Percentiles rank a stretch among this genome's conserved stretches.
phyloP scores from a whole-genome alignment of 2,797 vertebrate genomes.

The Sebastes miniatus region DNA sequence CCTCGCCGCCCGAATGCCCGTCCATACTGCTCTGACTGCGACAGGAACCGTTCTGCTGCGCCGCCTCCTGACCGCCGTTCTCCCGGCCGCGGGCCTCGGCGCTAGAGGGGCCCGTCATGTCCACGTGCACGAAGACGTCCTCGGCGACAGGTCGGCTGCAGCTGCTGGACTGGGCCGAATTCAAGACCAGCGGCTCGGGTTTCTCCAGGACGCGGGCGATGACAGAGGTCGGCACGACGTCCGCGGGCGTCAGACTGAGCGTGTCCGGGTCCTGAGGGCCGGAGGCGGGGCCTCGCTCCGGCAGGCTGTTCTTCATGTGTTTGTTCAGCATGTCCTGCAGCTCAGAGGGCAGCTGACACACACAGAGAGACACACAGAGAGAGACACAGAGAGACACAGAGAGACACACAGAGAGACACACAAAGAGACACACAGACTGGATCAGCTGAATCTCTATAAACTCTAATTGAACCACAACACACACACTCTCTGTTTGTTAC shows the following conservation, averaged over 20 bases:
- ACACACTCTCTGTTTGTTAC: not conserved
- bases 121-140: constrained; percentile 96
- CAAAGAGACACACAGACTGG: not conserved
- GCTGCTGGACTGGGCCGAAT: constrained; percentile 93
- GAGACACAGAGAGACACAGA: too few relatives aligned
- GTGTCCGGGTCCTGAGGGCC: constrained; percentile 82
- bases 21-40: constrained; percentile 81
- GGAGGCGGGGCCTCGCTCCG: constrained; percentile 73
- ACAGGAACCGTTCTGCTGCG: constrained; percentile 87
- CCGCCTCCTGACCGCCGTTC: constrained; percentile 2
- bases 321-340: constrained; percentile 98
- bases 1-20: constrained; percentile 76
- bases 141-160: constrained; percentile 88
- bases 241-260: constrained; percentile 86
- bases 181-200: constrained; percentile 93
- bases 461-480: not conserved
- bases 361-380: not conserved
- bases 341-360: constrained; percentile 90
- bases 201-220: constrained; percentile 96
- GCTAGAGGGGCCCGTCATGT: constrained; percentile 87
- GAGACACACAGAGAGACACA: not conserved
- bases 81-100: constrained; percentile 37
- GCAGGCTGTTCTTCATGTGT: constrained; percentile 88
- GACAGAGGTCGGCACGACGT: constrained; percentile 93
- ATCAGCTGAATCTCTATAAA: too few relatives aligned